Evolutionary conservation across 2,113 vertebrate genomes (phyloP).

Genomic region (Pomatostomus ruficeps): DNA sequence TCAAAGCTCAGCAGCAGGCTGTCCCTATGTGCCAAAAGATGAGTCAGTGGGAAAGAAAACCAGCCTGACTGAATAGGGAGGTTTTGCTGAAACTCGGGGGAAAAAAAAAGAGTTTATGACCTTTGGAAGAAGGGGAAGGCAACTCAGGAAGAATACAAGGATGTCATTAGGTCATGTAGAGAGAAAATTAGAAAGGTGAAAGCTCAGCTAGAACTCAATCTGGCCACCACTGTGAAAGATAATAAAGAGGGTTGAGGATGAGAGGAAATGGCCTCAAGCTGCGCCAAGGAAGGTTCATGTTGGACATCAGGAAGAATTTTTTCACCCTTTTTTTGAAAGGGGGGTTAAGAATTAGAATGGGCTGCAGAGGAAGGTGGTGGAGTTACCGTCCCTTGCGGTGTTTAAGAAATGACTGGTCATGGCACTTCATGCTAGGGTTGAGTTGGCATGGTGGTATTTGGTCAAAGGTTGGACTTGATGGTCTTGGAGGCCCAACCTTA

Average conservation of each 20-base stretch:
- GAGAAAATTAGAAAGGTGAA: not conserved
- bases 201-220: not conserved
- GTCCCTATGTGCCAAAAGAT: not conserved
- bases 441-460: not conserved
- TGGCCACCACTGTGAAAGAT: not conserved
- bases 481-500: not conserved
- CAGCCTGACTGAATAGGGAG: not conserved
- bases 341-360: not conserved
- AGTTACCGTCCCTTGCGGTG: not conserved
- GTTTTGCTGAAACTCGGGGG: not conserved
- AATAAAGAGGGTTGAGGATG: not conserved
- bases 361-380: not conserved
- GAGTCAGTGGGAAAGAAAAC: not conserved
- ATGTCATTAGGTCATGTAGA: not conserved
- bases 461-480: not conserved
- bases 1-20: not conserved
- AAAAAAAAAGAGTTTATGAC: not conserved
- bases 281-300: not conserved
- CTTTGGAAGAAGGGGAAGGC: not conserved
- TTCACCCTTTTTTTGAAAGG: not conserved
- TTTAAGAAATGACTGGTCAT: rapidly evolving
- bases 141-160: not conserved
- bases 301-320: not conserved
- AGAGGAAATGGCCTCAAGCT: not conserved
- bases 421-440: not conserved